Conservation (phyloP, 2,113 vertebrate species). For the Electrona antarctica region DNA sequence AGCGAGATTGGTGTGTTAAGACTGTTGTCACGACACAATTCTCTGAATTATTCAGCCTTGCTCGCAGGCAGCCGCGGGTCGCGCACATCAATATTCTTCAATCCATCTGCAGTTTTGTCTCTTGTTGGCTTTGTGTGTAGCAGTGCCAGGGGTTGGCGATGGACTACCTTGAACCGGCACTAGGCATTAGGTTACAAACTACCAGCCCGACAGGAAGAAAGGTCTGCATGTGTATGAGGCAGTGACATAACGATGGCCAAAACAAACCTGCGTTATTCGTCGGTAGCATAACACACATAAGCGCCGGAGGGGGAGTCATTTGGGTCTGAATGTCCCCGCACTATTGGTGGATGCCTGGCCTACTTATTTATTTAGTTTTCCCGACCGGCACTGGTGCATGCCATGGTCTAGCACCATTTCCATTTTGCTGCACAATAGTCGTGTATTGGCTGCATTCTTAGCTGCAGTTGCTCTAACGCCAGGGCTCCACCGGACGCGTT, state of each 20-base stretch:
- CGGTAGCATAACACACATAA: neutral
- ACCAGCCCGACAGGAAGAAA: slow-evolving; percentile 26
- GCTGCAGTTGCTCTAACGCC: no score
- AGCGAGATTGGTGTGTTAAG: slow-evolving; percentile 69
- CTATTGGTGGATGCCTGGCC: no score
- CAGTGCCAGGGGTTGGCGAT: slow-evolving; percentile 69
- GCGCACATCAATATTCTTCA: slow-evolving; percentile 82
- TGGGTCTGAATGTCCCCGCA: no score
- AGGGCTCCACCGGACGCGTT: no score
- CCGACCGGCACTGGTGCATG: no score
- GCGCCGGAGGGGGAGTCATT: no score
- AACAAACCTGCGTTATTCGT: slow-evolving; percentile 33
- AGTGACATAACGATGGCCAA: slow-evolving; percentile 42
- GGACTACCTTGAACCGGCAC: slow-evolving; percentile 52
- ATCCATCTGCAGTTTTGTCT: slow-evolving; percentile 82
- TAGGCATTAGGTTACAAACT: slow-evolving; percentile 51
- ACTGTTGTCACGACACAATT: slow-evolving; percentile 78
- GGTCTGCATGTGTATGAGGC: slow-evolving; percentile 16
- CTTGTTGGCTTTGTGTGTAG: slow-evolving; percentile 74
- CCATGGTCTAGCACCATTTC: no score
- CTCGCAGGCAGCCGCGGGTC: slow-evolving; percentile 81
- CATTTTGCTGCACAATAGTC: no score
- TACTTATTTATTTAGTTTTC: no score
- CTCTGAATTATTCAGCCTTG: slow-evolving; percentile 82
- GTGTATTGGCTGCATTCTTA: no score